Conservation (phyloP, 2,888 invertebrate species). For the Sinodicranocentrus sp. region DNA sequence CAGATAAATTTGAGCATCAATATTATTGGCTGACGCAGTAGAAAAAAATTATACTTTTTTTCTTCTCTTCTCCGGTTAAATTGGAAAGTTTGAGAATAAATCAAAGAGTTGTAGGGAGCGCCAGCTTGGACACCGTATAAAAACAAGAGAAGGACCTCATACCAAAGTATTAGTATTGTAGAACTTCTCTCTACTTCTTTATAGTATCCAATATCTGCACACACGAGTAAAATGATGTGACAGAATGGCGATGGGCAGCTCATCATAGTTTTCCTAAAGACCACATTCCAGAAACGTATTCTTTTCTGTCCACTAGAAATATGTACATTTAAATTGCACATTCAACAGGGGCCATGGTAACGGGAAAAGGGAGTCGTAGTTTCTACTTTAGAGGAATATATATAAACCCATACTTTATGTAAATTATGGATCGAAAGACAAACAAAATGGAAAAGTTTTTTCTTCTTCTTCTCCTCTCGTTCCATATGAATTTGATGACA, state of each 20-base stretch:
- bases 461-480: not conserved
- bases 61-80: slow-evolving; percentile 31
- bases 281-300: no score
- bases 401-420: slow-evolving; percentile 16
- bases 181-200: no score
- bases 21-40: slow-evolving; percentile 18
- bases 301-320: no score
- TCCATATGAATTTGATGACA: slow-evolving; percentile 36
- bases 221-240: no score
- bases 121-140: no score
- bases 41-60: not conserved
- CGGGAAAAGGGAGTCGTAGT: not conserved
- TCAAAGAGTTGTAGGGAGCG: slow-evolving; percentile 33
- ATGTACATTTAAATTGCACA: not conserved
- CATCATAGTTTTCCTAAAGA: no score
- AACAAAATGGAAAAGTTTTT: slow-evolving; percentile 35
- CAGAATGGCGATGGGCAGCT: no score
- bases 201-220: no score
- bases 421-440: slow-evolving; percentile 37
- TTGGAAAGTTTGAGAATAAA: slow-evolving; percentile 58
- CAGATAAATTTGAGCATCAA: slow-evolving; percentile 37
- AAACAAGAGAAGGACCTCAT: no score
- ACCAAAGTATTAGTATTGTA: no score
- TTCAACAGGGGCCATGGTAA: not conserved
- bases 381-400: not conserved